Evolutionary conservation across 2,888 invertebrate genomes (phyloP), one percentile per base, ranked within the genome.

Genomic region (Pilophorus perplexus): DNA sequence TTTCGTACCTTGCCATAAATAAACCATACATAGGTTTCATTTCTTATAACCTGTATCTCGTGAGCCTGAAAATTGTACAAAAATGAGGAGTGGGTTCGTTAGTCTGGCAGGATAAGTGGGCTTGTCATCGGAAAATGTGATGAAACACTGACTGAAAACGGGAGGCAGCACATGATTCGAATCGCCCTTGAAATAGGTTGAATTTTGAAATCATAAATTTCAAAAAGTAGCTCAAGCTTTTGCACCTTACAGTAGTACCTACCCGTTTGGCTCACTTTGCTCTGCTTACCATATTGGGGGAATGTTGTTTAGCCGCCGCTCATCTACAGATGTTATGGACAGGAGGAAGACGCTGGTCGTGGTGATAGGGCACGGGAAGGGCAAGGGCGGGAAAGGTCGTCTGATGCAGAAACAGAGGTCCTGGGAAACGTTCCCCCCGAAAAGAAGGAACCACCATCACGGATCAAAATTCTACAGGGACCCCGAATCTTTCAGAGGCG

Each of bases 381-480:
- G 71, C 46, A 68, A 71, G 37, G 73, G 73, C 18, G 62, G 62
- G 44, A 73, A 74, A 54, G 68, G 68, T 16, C 69, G 70, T 67
- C 75, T 81, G 69, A 81, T 83, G 62, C 82, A 82, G 73, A 84
- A 84, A 72, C 83, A 84, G 74, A 77, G 83, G 44, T 83, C 83
- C 66, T 84, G 84, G 84, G 84, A 84, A 74, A 84, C 84, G 0
- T 84, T 84, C 72, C 84, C 84, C 1, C 81, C 84, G 12, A 80
- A 81, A 71, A 70, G 73, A 44, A 70, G 73, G 16, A 71, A 71
- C 48, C 71, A 72, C 23, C 69, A 70, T 22, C 69, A 70, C 23
- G 57, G 59, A 5, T 70, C 71, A 46, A 73, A 73, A 65, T 74
- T 73, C 66, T 74, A 74, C 69, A 71, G 72, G 48, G 74, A 74